Evolutionary conservation across 2,888 invertebrate species (phyloP).

Genomic region (Platycheirus albimanus): DNA sequence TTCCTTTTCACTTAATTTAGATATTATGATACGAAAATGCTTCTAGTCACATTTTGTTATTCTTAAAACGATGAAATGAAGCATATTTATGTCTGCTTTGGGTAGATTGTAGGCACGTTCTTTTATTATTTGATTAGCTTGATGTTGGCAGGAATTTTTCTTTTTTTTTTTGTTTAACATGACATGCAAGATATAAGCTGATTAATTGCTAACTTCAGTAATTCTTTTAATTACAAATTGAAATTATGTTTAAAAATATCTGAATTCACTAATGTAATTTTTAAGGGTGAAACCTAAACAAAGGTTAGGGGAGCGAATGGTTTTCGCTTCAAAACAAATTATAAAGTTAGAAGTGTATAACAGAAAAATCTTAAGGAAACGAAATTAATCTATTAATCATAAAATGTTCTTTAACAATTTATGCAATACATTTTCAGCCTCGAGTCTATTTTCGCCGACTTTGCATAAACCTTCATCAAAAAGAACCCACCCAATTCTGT

Average conservation of each 20-base stretch:
- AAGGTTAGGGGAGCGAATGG: no score
- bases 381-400: no score
- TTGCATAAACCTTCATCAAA: slow-evolving; percentile 10
- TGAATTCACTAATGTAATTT: no score
- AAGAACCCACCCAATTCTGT: background rate
- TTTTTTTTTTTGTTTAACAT: background rate
- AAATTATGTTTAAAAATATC: no score
- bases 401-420: background rate
- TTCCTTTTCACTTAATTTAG: slow-evolving; percentile 39
- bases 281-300: no score
- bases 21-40: slow-evolving; percentile 27
- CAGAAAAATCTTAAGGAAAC: no score
- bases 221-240: no score
- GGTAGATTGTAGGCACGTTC: no score
- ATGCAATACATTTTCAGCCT: background rate
- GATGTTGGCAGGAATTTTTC: background rate
- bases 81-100: background rate
- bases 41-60: background rate
- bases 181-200: background rate
- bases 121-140: background rate
- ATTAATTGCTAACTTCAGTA: no score
- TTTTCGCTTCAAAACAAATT: no score
- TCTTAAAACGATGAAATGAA: background rate
- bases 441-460: background rate
- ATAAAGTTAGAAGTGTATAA: no score